A percentile compares a stretch with the other conserved stretches of the same genome.
Conservation (phyloP, 2,113 vertebrate genomes). For the Pogona vitticeps region DNA sequence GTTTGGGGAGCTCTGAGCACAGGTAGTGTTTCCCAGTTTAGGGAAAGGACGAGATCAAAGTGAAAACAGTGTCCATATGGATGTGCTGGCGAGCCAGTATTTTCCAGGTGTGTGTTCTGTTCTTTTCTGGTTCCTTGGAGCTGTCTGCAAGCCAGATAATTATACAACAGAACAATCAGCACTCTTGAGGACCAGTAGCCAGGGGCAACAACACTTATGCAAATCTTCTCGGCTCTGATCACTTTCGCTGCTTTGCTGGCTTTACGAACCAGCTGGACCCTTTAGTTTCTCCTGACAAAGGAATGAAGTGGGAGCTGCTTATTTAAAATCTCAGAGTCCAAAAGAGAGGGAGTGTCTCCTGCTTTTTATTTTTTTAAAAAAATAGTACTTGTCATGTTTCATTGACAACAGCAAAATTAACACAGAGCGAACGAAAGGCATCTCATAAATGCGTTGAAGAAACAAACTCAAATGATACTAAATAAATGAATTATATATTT, state of each 20-base stretch:
- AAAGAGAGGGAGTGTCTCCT: slow-evolving; percentile 34
- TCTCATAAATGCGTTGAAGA: neutral
- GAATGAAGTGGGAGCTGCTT: slow-evolving; percentile 36
- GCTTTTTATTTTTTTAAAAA: slow-evolving; percentile 42
- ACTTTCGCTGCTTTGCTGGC: neutral
- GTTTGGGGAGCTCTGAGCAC: neutral
- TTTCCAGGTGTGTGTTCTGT: slow-evolving; percentile 35
- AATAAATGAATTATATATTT: neutral
- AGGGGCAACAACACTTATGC: neutral
- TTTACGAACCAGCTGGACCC: slow-evolving; percentile 37
- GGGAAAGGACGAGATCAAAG: slow-evolving; percentile 22
- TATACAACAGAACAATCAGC: slow-evolving; percentile 26
- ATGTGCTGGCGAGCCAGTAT: neutral
- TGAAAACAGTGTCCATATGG: slow-evolving; percentile 21
- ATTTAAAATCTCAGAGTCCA: slow-evolving; percentile 31
- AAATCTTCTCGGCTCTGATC: slow-evolving; percentile 25
- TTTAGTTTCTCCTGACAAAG: slow-evolving; percentile 29
- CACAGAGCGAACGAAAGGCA: slow-evolving; percentile 23
- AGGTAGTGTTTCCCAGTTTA: neutral
- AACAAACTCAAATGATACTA: neutral
- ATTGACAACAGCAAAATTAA: slow-evolving; percentile 36
- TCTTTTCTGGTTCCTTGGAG: slow-evolving; percentile 25
- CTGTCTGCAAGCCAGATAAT: slow-evolving; percentile 27
- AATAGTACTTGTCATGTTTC: slow-evolving; percentile 16
- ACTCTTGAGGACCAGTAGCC: slow-evolving; percentile 37